These are phyloP conservation scores for Cotesia chilonis DNA, from an alignment of 1,140 invertebrate genomes.

Conservation along the genomic window DNA sequence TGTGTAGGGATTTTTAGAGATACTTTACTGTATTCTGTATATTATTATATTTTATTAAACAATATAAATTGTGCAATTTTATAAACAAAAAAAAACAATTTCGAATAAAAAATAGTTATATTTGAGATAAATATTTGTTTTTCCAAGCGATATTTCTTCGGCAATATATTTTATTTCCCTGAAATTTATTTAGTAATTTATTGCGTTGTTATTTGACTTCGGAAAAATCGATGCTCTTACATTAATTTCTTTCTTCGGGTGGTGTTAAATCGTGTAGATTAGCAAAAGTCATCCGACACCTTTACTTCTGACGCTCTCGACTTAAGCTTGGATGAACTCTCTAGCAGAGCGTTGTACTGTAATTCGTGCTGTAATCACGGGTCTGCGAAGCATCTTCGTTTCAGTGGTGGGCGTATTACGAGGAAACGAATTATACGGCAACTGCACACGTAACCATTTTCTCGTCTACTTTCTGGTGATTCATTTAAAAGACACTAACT, in stretches of 20 bases:
- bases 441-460: constrained; percentile 25
- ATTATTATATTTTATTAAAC: too few species aligned
- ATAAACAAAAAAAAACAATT: too few species aligned
- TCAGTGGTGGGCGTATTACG: constrained; percentile 9
- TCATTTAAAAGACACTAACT: constrained; percentile 11
- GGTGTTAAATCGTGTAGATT: constrained; percentile 27
- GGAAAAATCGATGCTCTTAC: too few species aligned
- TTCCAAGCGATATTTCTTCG: too few species aligned
- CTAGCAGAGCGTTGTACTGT: constrained; percentile 1
- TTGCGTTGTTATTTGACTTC: too few species aligned
- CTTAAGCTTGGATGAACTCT: constrained; percentile 11
- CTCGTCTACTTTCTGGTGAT: constrained; percentile 9
- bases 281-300: constrained; percentile 26
- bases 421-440: constrained; percentile 29
- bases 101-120: too few species aligned
- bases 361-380: constrained; percentile 33
- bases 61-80: too few species aligned
- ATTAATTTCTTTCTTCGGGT: not conserved
- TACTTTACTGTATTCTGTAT: too few species aligned
- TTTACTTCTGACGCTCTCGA: constrained; percentile 10
- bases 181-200: too few species aligned
- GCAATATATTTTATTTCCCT: too few species aligned
- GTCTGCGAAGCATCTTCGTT: constrained; percentile 14
- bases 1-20: too few species aligned
- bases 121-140: too few species aligned